These are phyloP conservation scores for Myotis planiceps DNA, from an alignment of 2,797 vertebrate genomes.

Conservation along the genomic window DNA sequence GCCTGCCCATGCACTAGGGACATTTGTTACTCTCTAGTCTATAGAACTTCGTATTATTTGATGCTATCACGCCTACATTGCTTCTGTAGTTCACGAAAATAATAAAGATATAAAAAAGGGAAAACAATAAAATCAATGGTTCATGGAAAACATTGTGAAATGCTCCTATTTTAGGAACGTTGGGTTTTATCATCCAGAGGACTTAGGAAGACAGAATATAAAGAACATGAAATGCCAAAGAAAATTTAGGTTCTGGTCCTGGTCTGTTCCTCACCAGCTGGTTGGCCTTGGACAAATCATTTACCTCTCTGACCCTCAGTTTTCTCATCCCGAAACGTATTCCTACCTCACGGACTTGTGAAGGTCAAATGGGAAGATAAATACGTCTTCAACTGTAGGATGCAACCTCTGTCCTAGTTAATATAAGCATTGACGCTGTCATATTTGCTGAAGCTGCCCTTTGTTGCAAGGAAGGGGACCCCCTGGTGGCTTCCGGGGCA, in stretches of 20 bases:
- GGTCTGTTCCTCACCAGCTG: neutral
- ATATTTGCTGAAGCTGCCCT: neutral
- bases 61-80: slow-evolving; percentile 6
- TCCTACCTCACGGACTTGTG: neutral
- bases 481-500: neutral
- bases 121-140: neutral
- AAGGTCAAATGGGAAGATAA: neutral
- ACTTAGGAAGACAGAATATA: neutral
- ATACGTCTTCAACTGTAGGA: neutral
- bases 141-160: slow-evolving; percentile 12
- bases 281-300: neutral
- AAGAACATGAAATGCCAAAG: neutral
- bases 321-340: slow-evolving; percentile 35
- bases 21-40: neutral
- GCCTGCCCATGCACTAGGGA: neutral
- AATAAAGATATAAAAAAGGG: neutral
- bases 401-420: neutral
- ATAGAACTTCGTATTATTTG: neutral
- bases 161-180: neutral
- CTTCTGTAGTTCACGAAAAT: neutral
- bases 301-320: neutral
- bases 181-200: neutral
- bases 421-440: neutral
- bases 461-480: neutral
- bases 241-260: neutral